Percentiles rank a stretch among this genome's conserved stretches.
phyloP scores from a whole-genome alignment of 2,113 vertebrate genomes.

The Hirundichthys speculiger region DNA sequence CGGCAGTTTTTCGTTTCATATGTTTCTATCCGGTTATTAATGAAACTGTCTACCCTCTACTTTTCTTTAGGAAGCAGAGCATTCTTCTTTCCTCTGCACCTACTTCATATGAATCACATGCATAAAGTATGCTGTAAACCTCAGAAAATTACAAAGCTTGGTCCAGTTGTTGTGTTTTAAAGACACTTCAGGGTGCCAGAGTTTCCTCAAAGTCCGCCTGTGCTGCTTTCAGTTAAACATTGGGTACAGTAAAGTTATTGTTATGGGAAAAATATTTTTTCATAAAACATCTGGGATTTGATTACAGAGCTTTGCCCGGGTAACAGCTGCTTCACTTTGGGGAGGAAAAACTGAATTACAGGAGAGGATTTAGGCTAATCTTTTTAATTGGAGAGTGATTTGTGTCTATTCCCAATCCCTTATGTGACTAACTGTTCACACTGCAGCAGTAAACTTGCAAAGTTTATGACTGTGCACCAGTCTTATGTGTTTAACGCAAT shows the following conservation, averaged over 20 bases:
- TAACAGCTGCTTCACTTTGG: constrained; percentile 68
- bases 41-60: constrained; percentile 52
- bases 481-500: constrained; percentile 5
- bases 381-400: constrained; percentile 49
- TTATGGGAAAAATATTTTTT: constrained; percentile 42
- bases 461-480: constrained; percentile 4
- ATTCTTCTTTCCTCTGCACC: constrained; percentile 38
- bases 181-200: constrained; percentile 13
- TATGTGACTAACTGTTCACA: constrained; percentile 28
- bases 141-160: constrained; percentile 48
- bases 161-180: constrained; percentile 29
- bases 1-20: constrained; percentile 30
- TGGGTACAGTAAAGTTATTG: constrained; percentile 59
- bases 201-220: constrained; percentile 46
- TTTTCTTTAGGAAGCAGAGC: constrained; percentile 44
- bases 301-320: constrained; percentile 63
- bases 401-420: constrained; percentile 25
- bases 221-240: constrained; percentile 51
- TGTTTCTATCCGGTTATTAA: constrained; percentile 66
- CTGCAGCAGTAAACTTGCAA: constrained; percentile 16
- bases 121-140: constrained; percentile 15
- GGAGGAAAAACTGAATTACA: constrained; percentile 43
- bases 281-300: constrained; percentile 63
- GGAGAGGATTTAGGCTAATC: constrained; percentile 47
- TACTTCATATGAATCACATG: constrained; percentile 34